A percentile compares a stretch with the other conserved stretches of the same genome.
Evolutionary conservation across 2,113 vertebrate genomes (phyloP).

Genomic region (Anser brachyrhynchus): DNA sequence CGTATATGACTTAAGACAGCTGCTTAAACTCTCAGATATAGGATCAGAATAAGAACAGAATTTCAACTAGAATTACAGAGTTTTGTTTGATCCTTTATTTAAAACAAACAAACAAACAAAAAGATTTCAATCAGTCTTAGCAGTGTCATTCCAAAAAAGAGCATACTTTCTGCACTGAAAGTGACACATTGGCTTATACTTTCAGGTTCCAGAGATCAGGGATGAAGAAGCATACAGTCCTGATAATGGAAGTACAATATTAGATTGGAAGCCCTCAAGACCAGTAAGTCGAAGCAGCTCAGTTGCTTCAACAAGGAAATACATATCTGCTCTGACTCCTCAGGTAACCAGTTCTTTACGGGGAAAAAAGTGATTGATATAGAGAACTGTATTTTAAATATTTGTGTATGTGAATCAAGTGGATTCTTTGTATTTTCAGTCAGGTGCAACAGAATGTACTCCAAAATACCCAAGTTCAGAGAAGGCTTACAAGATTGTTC

Average conservation of each 20-base stretch:
- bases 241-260: constrained; percentile 70
- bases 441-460: constrained; percentile 53
- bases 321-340: constrained; percentile 82
- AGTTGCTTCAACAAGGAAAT: constrained; percentile 72
- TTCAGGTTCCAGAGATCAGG: constrained; percentile 82
- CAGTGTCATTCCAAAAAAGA: not conserved
- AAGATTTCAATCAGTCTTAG: not conserved
- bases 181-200: not conserved
- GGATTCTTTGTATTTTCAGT: constrained; percentile 52
- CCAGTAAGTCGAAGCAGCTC: constrained; percentile 64
- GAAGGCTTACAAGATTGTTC: constrained; percentile 91
- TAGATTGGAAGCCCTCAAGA: constrained; percentile 80
- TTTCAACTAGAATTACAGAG: not conserved
- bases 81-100: not conserved
- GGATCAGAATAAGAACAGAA: not conserved
- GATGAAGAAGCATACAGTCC: constrained; percentile 83
- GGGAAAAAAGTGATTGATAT: not conserved
- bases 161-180: not conserved
- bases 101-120: not conserved
- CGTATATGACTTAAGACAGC: not conserved
- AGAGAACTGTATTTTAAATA: not conserved
- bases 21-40: not conserved
- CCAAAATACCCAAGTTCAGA: constrained; percentile 79
- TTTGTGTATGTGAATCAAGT: not conserved
- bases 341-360: constrained; percentile 74